phyloP scores from a whole-genome alignment of 92 coral and sea anemone genomes.

The Actinostola sp. region DNA sequence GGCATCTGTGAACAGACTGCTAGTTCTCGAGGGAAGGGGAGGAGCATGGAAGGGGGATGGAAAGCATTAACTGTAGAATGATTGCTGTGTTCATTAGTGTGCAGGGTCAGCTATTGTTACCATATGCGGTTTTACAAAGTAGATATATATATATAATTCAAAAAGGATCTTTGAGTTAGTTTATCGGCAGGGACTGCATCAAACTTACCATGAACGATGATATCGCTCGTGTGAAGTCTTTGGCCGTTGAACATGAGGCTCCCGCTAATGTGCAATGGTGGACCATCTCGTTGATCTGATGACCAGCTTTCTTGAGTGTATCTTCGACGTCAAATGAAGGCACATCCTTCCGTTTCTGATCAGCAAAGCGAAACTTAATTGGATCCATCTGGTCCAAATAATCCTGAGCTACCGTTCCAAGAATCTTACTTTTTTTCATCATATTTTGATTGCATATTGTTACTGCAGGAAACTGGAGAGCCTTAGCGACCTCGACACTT shows the following conservation, averaged over 20 bases:
- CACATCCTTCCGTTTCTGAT: neutral
- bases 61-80: too few relatives aligned
- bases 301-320: conserved; percentile 35
- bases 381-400: conserved; percentile 52
- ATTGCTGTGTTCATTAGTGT: too few relatives aligned
- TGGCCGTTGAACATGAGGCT: neutral
- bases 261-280: conserved; percentile 5
- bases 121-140: too few relatives aligned
- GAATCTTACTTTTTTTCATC: conserved; percentile 58
- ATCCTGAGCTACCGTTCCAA: conserved; percentile 68
- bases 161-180: too few relatives aligned
- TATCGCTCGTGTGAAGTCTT: neutral
- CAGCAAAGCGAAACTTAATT: neutral
- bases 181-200: too few relatives aligned
- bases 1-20: too few relatives aligned
- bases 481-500: conserved; percentile 14
- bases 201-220: neutral
- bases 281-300: conserved; percentile 24
- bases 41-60: too few relatives aligned
- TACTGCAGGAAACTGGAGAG: conserved; percentile 58
- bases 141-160: too few relatives aligned
- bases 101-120: too few relatives aligned
- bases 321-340: conserved; percentile 10
- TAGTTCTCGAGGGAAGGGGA: too few relatives aligned
- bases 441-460: conserved; percentile 73